Conservation (phyloP, 2,797 vertebrate genomes). For the Bovichtus diacanthus region DNA sequence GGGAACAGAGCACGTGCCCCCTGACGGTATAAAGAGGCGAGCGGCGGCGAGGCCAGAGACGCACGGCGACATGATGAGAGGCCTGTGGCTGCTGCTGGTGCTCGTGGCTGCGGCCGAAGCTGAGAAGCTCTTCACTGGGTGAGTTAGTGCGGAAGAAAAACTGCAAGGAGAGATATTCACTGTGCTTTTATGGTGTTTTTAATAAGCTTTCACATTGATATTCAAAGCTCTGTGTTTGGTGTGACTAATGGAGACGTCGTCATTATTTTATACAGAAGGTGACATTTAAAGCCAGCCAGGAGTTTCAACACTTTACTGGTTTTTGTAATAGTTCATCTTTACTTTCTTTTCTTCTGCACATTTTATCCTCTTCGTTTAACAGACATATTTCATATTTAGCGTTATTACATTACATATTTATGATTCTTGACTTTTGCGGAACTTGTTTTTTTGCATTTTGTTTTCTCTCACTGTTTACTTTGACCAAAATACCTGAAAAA, state of each 20-base stretch:
- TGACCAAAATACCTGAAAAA: neutral
- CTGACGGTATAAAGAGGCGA: conserved; percentile 17
- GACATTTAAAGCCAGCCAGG: neutral
- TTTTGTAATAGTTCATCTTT: neutral
- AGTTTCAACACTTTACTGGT: neutral
- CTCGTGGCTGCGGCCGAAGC: conserved; percentile 69
- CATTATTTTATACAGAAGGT: neutral
- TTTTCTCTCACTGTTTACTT: neutral
- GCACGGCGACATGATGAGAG: conserved; percentile 64
- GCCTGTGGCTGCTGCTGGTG: conserved; percentile 63
- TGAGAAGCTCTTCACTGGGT: conserved; percentile 76
- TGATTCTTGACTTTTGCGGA: neutral
- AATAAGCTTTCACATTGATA: neutral
- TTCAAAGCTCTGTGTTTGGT: neutral
- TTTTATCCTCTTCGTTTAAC: neutral
- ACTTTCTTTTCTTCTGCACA: neutral
- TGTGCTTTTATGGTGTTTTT: neutral
- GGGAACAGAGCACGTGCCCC: too few species aligned
- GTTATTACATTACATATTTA: neutral
- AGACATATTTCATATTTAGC: neutral
- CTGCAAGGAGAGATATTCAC: neutral
- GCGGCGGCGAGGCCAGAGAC: conserved; percentile 12
- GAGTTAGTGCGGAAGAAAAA: conserved; percentile 50
- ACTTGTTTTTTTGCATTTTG: neutral
- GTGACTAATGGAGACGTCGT: neutral